Percentiles rank a stretch among this genome's conserved stretches.
Conservation (phyloP, 2,797 vertebrate species). For the Philypnodon macrostomus region DNA sequence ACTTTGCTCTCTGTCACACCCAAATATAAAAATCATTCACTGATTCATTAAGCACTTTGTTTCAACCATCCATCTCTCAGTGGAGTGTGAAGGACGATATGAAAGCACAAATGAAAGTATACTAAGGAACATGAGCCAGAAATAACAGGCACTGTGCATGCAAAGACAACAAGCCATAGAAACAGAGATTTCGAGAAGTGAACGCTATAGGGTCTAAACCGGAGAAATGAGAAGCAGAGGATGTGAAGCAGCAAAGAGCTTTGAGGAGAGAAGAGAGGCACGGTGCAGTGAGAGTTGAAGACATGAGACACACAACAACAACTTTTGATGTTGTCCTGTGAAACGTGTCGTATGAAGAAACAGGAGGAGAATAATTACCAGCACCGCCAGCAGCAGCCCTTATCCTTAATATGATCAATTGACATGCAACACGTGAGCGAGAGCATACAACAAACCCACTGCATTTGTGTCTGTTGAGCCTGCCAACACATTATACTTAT, state of each 20-base stretch:
- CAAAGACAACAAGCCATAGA: conserved; percentile 22
- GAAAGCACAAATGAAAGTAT: conserved; percentile 15
- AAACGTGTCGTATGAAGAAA: conserved; percentile 40
- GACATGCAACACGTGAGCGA: conserved; percentile 38
- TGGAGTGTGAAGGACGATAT: conserved; percentile 47
- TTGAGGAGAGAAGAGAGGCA: conserved; percentile 11
- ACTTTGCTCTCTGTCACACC: conserved; percentile 1
- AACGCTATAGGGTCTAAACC: conserved; percentile 18
- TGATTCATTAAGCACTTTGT: conserved; percentile 65
- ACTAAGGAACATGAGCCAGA: conserved; percentile 21
- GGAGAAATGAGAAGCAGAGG: conserved; percentile 15
- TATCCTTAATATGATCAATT: conserved; percentile 35
- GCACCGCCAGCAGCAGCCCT: conserved; percentile 39
- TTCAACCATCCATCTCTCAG: conserved; percentile 55
- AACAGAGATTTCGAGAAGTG: conserved; percentile 15
- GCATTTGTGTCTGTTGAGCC: no score
- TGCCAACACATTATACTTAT: no score
- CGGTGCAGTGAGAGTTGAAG: conserved; percentile 10
- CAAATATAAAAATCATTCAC: conserved; percentile 43
- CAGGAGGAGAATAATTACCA: conserved; percentile 36
- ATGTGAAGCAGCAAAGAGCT: conserved; percentile 21
- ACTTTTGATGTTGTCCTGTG: conserved; percentile 45
- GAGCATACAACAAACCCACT: not conserved
- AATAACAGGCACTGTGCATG: conserved; percentile 8
- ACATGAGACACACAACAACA: conserved; percentile 29